Conservation (phyloP, 2,113 vertebrate genomes). For the Raja brachyura region DNA sequence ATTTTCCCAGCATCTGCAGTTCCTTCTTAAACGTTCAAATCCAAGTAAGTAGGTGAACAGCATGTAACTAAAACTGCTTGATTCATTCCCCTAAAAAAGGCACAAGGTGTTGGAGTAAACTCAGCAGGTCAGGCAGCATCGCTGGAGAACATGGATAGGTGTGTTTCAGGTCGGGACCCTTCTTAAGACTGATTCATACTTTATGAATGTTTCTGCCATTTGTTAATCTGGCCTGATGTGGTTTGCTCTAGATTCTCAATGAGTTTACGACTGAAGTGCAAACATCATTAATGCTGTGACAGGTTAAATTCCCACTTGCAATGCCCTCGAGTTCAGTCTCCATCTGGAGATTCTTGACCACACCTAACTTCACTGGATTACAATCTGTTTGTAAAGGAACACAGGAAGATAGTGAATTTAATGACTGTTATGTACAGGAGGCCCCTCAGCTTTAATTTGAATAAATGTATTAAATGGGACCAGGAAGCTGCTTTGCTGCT, state of each 20-base stretch:
- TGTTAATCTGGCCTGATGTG: not conserved
- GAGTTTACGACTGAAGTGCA: not conserved
- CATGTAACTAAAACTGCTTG: not conserved
- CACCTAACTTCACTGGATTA: not conserved
- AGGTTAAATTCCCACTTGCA: not conserved
- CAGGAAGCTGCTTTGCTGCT: not conserved
- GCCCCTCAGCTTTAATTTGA: not conserved
- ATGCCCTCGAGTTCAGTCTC: not conserved
- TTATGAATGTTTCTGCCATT: not conserved
- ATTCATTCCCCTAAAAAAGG: too few relatives aligned
- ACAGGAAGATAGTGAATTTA: not conserved
- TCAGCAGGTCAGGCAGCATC: too few relatives aligned
- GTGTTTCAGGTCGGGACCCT: too few relatives aligned
- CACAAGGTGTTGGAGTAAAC: too few relatives aligned
- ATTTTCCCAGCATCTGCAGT: too few relatives aligned
- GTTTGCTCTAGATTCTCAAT: not conserved
- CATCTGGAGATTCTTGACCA: not conserved
- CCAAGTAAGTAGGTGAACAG: not conserved
- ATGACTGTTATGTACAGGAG: not conserved
- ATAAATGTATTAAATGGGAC: not conserved
- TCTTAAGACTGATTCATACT: not conserved
- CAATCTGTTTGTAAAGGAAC: not conserved
- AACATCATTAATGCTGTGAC: not conserved
- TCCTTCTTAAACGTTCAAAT: not conserved
- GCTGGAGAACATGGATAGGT: too few relatives aligned